Base-by-base conservation (phyloP, 1,140 invertebrate genomes). In the Drosophila funebris region DNA sequence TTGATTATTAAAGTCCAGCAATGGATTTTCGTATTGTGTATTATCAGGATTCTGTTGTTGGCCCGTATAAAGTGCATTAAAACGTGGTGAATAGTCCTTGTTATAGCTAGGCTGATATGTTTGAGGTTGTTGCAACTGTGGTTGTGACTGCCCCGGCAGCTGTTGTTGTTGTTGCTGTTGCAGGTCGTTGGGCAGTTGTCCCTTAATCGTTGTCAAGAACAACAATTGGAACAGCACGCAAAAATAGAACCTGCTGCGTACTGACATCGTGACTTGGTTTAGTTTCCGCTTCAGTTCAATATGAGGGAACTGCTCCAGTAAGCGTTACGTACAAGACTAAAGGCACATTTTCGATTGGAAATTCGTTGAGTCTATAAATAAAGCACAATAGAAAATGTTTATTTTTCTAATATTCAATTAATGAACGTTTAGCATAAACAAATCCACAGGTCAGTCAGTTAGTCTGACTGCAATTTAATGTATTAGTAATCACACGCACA, bases 31-130 rank as follows among this genome's bases (percentile, higher is more conserved):
- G 29, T 78, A 91, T 44, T 78, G 69, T 5, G 66, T 74, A 6
- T 52, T 73, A 1, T 90, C 75, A 4, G 69, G 71, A 43, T 56
- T 68, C 8, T 61, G 62, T 24, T 78, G 81, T 41, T 83, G 74
- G 4, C 90, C 90, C 9, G 90, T 91, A 48, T 91, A 91, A 0
- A 74, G 36, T 0, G 90, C 85, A 71, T 91, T 91, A 31, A 82
- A 91, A 3, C 90, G 80, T 9, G 90, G 85, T 36, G 84, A 69
- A 33, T 90, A 90, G 33, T 90, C 89, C 36, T 90, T 90, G 33
- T 90, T 90, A 22, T 90, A 90, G 18, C 41, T 89, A 16, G 83
- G 83, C 20, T 90, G 89, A 78, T 91, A 91, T 54, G 54, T 3
- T 44, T 90, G 82, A 27, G 52, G 69, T 20, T 67, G 78, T 22